Base-by-base conservation (phyloP, 1,140 invertebrate species). In the Eumeta japonica region DNA sequence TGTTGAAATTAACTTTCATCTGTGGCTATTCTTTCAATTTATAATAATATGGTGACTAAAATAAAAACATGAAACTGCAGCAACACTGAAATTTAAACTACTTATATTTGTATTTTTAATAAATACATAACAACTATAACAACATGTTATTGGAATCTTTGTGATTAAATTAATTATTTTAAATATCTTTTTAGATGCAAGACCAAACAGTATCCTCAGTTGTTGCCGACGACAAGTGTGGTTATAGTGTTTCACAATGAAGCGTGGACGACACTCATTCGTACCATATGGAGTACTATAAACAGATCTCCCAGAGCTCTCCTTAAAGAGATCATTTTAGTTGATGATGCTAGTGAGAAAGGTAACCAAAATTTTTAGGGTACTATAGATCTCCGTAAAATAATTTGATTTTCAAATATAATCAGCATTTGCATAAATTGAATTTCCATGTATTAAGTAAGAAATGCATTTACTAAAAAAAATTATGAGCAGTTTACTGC, bases 241-340 rank as follows among this genome's bases (percentile, higher is more conserved):
- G 92, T 97, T 11, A 94, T 97, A 50, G 95, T 97, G 20, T 97
- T 97, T 75, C 95, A 98, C 74, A 98, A 98, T 66, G 94, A 97
- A 72, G 94, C 94, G 0, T 97, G 94, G 94, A 89, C 90, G n/a
- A 98, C 94, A 0, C 75, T 98, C 2, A 77, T 97, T 16, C 79
- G 94, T 31, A 97, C 94, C 1, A 89, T 97, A n/a, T 94, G 93
- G 88, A 96, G 92, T 61, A 93, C 93, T 12, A 97, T 97, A 40
- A 94, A 94, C 71, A 79, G 93, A 15, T 97, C 94, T 3, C 94
- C 94, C 1, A 75, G 80, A 35, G 78, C 86, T 1, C 68, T 96
- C n/a, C 77, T 97, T 14, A 88, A 89, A 57, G 94, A 97, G 75
- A 91, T 97, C 51, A 94, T 98, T 46, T 79, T 98, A 16, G 94